phyloP scores from a whole-genome alignment of 2,888 invertebrate species.

The Leuctra nigra region DNA sequence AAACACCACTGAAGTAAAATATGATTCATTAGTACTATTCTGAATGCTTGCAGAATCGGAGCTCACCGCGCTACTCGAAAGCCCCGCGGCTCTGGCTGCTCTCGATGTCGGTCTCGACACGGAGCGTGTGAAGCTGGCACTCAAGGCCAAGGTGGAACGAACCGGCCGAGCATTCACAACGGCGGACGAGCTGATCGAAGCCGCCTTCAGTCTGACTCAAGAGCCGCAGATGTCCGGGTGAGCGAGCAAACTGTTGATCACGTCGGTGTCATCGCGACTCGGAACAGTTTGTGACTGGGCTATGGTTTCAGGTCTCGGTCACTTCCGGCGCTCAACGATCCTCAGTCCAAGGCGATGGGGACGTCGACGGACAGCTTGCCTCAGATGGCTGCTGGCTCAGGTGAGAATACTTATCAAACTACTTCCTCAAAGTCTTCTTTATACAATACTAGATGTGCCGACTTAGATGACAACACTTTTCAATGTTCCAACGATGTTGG shows the following conservation, averaged over 20 bases:
- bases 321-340: not conserved
- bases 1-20: too few relatives aligned
- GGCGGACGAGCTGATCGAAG: conserved; percentile 65
- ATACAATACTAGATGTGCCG: too few relatives aligned
- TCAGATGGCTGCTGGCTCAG: too few relatives aligned
- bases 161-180: conserved; percentile 57
- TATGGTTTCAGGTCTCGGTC: conserved; percentile 12
- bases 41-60: conserved; percentile 35
- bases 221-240: conserved; percentile 27
- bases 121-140: conserved; percentile 50
- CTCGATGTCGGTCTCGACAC: conserved; percentile 54
- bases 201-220: conserved; percentile 53
- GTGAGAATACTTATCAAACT: too few relatives aligned
- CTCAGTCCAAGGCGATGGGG: not conserved
- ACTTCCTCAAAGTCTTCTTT: too few relatives aligned
- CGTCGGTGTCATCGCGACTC: not conserved
- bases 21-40: too few relatives aligned
- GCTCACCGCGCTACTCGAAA: conserved; percentile 36
- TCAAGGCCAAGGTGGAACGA: conserved; percentile 49
- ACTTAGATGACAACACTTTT: too few relatives aligned
- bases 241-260: conserved; percentile 10
- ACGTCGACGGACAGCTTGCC: not conserved
- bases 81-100: conserved; percentile 42
- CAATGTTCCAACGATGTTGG: too few relatives aligned
- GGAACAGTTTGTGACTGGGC: not conserved